Evolutionary conservation across 2,888 invertebrate genomes (phyloP).

Genomic region (Ornithoptera priamus): DNA sequence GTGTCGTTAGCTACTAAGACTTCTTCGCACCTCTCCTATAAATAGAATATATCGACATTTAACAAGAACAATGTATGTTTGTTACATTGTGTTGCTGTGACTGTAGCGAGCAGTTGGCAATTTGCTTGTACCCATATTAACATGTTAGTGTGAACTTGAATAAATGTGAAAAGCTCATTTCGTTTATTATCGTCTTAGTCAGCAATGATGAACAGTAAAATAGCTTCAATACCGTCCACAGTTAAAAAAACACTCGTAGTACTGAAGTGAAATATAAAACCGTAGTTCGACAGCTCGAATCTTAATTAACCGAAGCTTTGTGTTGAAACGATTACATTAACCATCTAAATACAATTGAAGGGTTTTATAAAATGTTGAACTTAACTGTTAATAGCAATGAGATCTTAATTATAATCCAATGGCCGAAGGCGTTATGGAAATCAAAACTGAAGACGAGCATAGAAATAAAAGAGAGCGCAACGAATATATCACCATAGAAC

Average conservation of each 20-base stretch:
- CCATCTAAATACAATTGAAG: neutral
- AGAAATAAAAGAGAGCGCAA: slow-evolving; percentile 23
- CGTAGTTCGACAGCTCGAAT: neutral
- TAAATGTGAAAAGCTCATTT: slow-evolving; percentile 2
- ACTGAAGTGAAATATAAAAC: slow-evolving; percentile 7
- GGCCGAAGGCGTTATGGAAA: slow-evolving; percentile 16
- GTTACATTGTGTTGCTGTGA: slow-evolving; percentile 7
- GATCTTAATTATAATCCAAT: slow-evolving; percentile 24
- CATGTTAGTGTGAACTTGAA: slow-evolving; percentile 18
- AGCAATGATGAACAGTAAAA: slow-evolving; percentile 6
- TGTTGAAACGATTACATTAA: slow-evolving; percentile 11
- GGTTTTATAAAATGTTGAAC: slow-evolving; percentile 9
- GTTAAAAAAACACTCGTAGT: slow-evolving; percentile 3
- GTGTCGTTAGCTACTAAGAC: neutral
- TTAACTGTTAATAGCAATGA: slow-evolving; percentile 8
- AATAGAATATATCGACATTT: neutral
- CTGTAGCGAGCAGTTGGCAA: neutral
- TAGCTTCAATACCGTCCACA: neutral
- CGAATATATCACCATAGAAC: slow-evolving; percentile 36
- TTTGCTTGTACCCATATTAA: slow-evolving; percentile 11
- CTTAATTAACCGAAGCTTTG: slow-evolving; percentile 18
- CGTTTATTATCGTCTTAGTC: slow-evolving; percentile 6
- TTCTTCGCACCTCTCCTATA: too few species aligned
- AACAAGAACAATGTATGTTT: neutral
- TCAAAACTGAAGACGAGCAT: slow-evolving; percentile 7